Percentiles rank a stretch among this genome's conserved stretches.
These are phyloP conservation scores for Nasonia vitripennis DNA, from an alignment of 1,140 invertebrate genomes.

Conservation along the genomic window DNA sequence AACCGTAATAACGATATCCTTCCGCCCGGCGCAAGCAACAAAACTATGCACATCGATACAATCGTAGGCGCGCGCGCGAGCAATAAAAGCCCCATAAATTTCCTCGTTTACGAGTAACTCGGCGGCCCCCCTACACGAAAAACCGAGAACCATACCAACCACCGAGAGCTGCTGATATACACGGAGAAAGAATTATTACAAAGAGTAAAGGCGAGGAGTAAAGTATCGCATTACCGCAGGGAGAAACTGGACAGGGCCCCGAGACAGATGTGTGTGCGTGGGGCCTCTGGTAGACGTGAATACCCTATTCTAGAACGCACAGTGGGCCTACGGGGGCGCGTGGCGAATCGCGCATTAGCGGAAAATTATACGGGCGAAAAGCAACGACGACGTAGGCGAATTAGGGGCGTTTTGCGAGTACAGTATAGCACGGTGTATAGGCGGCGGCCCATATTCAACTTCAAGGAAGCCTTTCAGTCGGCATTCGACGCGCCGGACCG, in stretches of 20 bases:
- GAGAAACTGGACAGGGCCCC: constrained; percentile 5
- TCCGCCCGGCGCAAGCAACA: background rate
- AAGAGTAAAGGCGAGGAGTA: constrained; percentile 1
- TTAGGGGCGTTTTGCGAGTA: constrained; percentile 1
- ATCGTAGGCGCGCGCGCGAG: background rate
- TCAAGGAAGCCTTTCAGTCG: constrained; percentile 27
- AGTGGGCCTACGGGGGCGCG: background rate
- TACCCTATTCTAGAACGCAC: background rate
- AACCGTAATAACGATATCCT: background rate
- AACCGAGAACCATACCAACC: constrained; percentile 13
- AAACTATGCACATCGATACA: background rate
- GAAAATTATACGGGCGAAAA: constrained; percentile 11
- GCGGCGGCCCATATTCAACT: background rate
- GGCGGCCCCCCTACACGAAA: background rate
- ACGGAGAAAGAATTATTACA: constrained; percentile 3
- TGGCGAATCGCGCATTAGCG: constrained; percentile 16
- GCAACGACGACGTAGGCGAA: background rate
- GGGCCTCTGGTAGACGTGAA: background rate
- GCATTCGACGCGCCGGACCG: constrained; percentile 34
- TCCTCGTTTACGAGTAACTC: constrained; percentile 42
- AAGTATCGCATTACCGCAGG: constrained; percentile 31
- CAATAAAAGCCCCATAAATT: constrained; percentile 37
- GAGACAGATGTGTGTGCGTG: constrained; percentile 10
- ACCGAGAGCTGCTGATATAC: background rate
- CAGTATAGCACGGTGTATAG: background rate